Base-by-base conservation (phyloP, 2,888 invertebrate species). In the Hirtodrosophila confusa region DNA sequence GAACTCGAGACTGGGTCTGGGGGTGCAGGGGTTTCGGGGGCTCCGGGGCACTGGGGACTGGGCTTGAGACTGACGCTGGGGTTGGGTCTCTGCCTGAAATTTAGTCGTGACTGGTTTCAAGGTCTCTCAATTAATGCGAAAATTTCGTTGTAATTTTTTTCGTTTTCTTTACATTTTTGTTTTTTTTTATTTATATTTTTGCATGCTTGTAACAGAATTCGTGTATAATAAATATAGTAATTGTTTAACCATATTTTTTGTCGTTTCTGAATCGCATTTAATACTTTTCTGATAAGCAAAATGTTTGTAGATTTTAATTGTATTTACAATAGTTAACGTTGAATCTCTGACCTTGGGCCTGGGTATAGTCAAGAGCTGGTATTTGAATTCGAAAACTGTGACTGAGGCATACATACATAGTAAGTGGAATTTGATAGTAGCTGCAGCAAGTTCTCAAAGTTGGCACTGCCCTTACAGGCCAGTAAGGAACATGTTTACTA, bases 101-200 rank as follows among this genome's bases (percentile, higher is more conserved):
- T 86, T 73, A 86, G 78, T 84, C 84, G 84, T 84, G 84, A 84
- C 84, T 86, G 68, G 84, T 83, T 84, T 84, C 84, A 84, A 84
- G 84, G 88, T 84, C 86, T 47, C 72, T 87, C 80, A 88, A 84
- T 87, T 88, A 88, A 84, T 88, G 86, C 77, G 79, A 83, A 78
- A 79, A 72, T 84, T 87, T 86, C 79, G 83, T 79, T 85, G 74
- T 78, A 80, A 54, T 67, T 77, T 79, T 70, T 1, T 75, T 67
- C 27, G 54, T 69, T 58, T 47, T 62, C 62, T 44, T 54, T 50
- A 61, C 49, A 45, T 39, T 53, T 11, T 54, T 54, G 17, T 64
- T 48, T 50, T 36, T 55, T 48, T 44, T 31, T n/a, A n/a, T n/a
- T 27, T 47, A 48, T 43, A 41, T 67, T 75, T 83, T 83, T 80